Evolutionary conservation across 2,797 vertebrate species (phyloP).

Genomic region (Phoebastria nigripes): DNA sequence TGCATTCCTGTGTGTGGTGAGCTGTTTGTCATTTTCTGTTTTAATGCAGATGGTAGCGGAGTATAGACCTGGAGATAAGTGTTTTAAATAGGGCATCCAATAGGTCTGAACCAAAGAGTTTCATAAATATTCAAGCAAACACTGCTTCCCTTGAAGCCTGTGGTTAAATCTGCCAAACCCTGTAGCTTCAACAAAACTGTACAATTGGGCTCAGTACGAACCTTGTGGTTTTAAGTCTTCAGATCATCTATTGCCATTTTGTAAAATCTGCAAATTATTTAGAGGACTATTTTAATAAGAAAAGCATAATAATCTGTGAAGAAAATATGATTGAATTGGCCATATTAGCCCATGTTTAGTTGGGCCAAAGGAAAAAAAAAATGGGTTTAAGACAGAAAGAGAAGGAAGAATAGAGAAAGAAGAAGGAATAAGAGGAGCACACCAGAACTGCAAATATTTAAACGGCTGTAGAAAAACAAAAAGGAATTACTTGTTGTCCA

Average conservation of each 20-base stretch:
- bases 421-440: background rate
- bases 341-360: background rate
- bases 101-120: background rate
- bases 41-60: background rate
- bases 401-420: background rate
- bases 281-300: background rate
- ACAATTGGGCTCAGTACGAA: background rate
- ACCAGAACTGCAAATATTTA: background rate
- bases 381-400: background rate
- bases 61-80: background rate
- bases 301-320: background rate
- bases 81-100: background rate
- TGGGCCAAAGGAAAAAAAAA: background rate
- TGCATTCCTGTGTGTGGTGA: background rate
- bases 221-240: background rate
- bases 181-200: background rate
- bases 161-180: background rate
- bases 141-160: background rate
- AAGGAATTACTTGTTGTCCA: background rate
- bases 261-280: background rate
- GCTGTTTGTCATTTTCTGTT: background rate
- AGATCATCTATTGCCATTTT: background rate
- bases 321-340: background rate
- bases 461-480: background rate
- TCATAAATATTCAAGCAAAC: background rate